Base-by-base conservation (phyloP, 2,888 invertebrate species). In the Trissolcus japonicus region DNA sequence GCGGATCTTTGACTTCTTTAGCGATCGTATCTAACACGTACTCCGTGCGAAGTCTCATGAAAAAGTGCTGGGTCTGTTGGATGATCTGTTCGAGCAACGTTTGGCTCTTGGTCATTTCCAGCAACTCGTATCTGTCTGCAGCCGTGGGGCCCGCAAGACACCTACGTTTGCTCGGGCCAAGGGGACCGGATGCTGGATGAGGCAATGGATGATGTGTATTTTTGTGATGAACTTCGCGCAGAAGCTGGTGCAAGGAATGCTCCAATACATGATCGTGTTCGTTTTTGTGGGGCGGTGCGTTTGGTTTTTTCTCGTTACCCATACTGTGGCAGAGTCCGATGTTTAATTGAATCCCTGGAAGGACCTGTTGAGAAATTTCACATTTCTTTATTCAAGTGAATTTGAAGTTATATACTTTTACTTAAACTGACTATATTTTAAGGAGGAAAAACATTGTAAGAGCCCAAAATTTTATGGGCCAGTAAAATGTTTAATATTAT, bases 261-360 rank as follows among this genome's bases (percentile, higher is more conserved):
- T 98, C 98, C 80, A 98, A 89, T n/a, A 98, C 98, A 87, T 97
- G 97, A 90, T 98, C 97, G 86, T 98, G 98, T 83, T 97, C 97
- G 17, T 92, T 91, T 76, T 91, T 92, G 68, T 90, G 89, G 1
- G 91, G 90, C 9, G 91, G 87, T 1, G 90, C 89, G 59, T 88
- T 83, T 81, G 91, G 90, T 81, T 92, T 91, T 74, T 91, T 91
- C 68, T 91, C 91, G n/a, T 89, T 90, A 19, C 92, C 92, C 3
- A 94, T 93, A 60, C 96, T 96, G 88, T 98, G 98, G 85, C 97
- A 96, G 1, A 98, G 90, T 0, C 96, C 95, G 73, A 98, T 97
- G 46, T 96, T 94, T 17, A 98, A 90, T 86, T 98, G 97, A 77
- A 98, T 96, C 48, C 97, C 98, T 9, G 98, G 98, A 80, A 98